These are phyloP conservation scores for Bombus cullumanus DNA, from an alignment of 1,140 invertebrate genomes.

Conservation along the genomic window DNA sequence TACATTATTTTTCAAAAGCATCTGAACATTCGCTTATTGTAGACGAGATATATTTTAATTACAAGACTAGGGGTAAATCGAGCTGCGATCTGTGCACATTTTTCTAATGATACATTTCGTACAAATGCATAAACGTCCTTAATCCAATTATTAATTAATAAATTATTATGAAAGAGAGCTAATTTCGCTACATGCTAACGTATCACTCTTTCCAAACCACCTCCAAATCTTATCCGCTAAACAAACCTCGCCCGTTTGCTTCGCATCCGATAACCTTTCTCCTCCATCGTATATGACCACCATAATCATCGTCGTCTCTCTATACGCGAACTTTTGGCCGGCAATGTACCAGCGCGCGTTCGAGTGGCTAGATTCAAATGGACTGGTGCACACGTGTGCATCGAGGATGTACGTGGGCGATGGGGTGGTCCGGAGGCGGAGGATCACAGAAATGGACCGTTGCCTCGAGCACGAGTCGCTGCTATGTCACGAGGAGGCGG, in stretches of 20 bases:
- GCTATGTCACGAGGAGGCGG: conserved; percentile 36
- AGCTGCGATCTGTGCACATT: no score
- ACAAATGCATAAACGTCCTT: background rate
- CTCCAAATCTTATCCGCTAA: background rate
- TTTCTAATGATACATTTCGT: rapidly evolving
- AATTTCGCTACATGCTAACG: background rate
- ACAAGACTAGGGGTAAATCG: background rate
- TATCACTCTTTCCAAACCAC: background rate
- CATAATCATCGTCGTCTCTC: background rate
- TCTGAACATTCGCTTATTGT: background rate
- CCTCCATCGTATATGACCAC: no score
- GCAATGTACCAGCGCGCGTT: conserved; percentile 39
- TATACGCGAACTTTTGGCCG: conserved; percentile 50
- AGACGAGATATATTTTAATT: background rate
- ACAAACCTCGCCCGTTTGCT: background rate
- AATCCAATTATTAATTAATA: background rate
- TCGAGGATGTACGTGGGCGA: conserved; percentile 13
- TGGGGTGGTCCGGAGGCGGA: conserved; percentile 24
- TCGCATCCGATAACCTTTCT: background rate
- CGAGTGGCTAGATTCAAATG: conserved; percentile 48
- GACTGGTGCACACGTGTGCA: conserved; percentile 44
- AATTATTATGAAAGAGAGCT: background rate
- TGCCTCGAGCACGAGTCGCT: conserved; percentile 61
- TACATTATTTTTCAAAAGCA: background rate
- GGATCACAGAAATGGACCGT: conserved; percentile 63